A percentile compares a stretch with the other conserved stretches of the same genome.
Evolutionary conservation across 1,140 invertebrate genomes (phyloP).

Genomic region (Leucophenga varia): DNA sequence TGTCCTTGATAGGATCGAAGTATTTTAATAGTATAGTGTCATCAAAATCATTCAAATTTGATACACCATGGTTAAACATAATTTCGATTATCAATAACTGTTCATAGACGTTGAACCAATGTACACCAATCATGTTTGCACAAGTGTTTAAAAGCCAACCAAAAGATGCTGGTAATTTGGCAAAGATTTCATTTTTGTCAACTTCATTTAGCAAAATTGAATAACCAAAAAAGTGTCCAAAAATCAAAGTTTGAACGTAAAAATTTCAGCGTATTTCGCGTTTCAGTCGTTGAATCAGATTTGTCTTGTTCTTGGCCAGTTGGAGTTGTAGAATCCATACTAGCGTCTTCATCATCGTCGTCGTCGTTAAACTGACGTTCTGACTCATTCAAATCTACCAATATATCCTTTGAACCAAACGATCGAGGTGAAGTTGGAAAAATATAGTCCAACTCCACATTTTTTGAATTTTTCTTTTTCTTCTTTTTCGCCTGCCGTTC

Average conservation of each 20-base stretch:
- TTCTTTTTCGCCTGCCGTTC: too few relatives aligned
- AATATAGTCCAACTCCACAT: too few relatives aligned
- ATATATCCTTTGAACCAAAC: too few relatives aligned
- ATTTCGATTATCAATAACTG: constrained; percentile 54
- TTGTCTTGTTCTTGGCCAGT: background rate
- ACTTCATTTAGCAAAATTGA: constrained; percentile 8
- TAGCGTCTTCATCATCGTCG: constrained; percentile 7
- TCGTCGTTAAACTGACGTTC: too few relatives aligned
- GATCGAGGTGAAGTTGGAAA: too few relatives aligned
- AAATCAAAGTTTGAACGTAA: constrained; percentile 46
- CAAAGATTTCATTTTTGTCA: constrained; percentile 42
- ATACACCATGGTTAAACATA: constrained; percentile 40
- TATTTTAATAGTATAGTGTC: constrained; percentile 28
- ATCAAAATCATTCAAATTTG: constrained; percentile 25
- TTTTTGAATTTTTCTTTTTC: too few relatives aligned
- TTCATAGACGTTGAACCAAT: constrained; percentile 56
- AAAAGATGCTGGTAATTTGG: constrained; percentile 57
- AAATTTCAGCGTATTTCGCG: constrained; percentile 6
- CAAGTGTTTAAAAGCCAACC: constrained; percentile 61
- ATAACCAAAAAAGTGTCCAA: constrained; percentile 44
- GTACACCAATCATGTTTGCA: constrained; percentile 56
- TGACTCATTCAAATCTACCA: too few relatives aligned
- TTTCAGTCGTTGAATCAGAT: background rate
- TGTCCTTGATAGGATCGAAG: constrained; percentile 29
- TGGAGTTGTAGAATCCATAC: too few relatives aligned